These are phyloP conservation scores for Podotricha telesiphe DNA, from an alignment of 2,888 invertebrate species.

Conservation along the genomic window DNA sequence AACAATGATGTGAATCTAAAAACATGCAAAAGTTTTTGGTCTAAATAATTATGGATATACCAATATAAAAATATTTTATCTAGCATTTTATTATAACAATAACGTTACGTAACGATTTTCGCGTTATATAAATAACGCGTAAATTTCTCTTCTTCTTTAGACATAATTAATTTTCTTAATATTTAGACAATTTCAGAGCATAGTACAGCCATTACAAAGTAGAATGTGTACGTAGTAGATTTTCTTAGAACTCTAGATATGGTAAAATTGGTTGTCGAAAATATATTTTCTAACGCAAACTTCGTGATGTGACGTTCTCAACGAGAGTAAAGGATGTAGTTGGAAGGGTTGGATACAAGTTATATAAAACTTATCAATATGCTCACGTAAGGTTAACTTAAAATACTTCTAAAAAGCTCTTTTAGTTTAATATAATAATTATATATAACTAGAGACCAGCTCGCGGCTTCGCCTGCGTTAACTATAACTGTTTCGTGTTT, in stretches of 20 bases:
- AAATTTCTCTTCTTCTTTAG: too few relatives aligned
- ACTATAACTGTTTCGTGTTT: too few relatives aligned
- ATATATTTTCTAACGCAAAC: slow-evolving; percentile 1
- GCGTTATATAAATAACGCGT: too few relatives aligned
- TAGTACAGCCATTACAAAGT: not conserved
- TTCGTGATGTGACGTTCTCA: not conserved
- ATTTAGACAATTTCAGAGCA: not conserved
- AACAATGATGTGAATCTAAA: slow-evolving; percentile 9
- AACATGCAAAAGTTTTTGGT: slow-evolving; percentile 10
- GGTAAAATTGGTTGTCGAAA: slow-evolving; percentile 2
- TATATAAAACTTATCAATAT: not conserved
- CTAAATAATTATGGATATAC: too few relatives aligned
- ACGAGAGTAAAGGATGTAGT: not conserved
- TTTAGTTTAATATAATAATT: not conserved
- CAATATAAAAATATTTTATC: not conserved
- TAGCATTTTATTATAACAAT: too few relatives aligned
- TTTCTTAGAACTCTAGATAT: slow-evolving; percentile 1
- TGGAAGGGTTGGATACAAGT: not conserved
- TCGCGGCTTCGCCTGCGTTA: too few relatives aligned
- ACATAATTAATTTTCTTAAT: not conserved
- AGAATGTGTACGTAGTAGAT: not conserved
- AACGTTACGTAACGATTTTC: too few relatives aligned
- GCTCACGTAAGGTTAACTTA: not conserved
- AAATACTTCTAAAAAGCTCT: not conserved
- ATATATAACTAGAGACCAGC: too few relatives aligned